Evolutionary conservation across 2,888 invertebrate genomes (phyloP).

Genomic region (Drosophila rellima): DNA sequence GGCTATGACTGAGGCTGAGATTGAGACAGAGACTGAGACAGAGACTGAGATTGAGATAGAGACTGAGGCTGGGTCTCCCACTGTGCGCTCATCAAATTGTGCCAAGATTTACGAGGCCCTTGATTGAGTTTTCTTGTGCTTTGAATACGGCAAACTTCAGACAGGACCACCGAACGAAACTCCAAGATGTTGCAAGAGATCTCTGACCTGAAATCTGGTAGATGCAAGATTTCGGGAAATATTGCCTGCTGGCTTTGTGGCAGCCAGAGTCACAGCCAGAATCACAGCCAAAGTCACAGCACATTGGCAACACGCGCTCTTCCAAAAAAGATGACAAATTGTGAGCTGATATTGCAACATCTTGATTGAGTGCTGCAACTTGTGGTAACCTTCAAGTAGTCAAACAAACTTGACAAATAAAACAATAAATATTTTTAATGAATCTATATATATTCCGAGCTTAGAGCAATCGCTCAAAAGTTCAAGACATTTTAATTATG

Average conservation of each 20-base stretch:
- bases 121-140: conserved; percentile 82
- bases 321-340: conserved; percentile 55
- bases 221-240: conserved; percentile 42
- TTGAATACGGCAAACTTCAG: conserved; percentile 81
- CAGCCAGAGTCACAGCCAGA: conserved; percentile 4
- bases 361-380: conserved; percentile 44
- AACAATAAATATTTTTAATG: not conserved
- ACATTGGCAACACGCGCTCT: conserved; percentile 18
- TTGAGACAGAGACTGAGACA: too few species aligned
- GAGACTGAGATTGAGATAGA: conserved; percentile 16
- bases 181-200: conserved; percentile 14
- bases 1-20: not conserved
- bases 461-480: too few species aligned
- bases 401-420: not conserved
- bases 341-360: conserved; percentile 42
- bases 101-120: conserved; percentile 79
- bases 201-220: conserved; percentile 9
- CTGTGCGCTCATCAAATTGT: conserved; percentile 80
- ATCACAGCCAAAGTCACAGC: conserved; percentile 1
- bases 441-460: too few species aligned
- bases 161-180: conserved; percentile 72
- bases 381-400: not conserved
- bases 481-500: too few species aligned
- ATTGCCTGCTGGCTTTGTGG: conserved; percentile 26
- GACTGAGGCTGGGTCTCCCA: conserved; percentile 66